Conservation (phyloP, 2,888 invertebrate species). For the Melanophora roralis region DNA sequence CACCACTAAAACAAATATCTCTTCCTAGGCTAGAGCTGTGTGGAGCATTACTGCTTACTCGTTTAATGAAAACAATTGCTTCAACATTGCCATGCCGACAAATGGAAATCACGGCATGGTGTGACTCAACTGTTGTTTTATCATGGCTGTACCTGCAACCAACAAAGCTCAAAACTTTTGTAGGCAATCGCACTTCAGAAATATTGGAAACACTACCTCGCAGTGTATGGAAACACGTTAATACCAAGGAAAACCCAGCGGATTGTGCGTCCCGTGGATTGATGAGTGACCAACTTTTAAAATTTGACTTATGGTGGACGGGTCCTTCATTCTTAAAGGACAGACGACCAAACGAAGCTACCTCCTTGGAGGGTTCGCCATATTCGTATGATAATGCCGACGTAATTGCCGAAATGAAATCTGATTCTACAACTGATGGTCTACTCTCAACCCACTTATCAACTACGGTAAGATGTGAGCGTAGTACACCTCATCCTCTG, state of each 20-base stretch:
- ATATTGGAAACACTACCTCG: constrained; percentile 9
- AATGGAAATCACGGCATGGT: constrained; percentile 17
- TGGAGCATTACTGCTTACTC: background rate
- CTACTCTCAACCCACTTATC: too few relatives aligned
- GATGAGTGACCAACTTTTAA: background rate
- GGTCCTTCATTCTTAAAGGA: background rate
- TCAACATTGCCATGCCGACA: background rate
- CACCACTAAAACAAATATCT: constrained; percentile 6
- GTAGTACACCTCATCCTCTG: background rate
- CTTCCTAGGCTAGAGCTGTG: background rate
- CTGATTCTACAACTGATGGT: background rate
- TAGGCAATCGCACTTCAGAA: constrained; percentile 21
- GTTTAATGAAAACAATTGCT: constrained; percentile 1
- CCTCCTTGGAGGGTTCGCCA: background rate
- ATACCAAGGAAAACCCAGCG: background rate
- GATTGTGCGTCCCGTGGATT: constrained; percentile 37
- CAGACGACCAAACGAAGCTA: background rate
- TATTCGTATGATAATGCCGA: background rate
- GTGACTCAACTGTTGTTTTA: constrained; percentile 26
- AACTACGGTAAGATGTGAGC: too few relatives aligned
- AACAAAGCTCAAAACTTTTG: constrained; percentile 25
- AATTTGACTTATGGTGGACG: constrained; percentile 18
- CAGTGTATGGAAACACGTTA: background rate
- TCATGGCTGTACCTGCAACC: constrained; percentile 24
- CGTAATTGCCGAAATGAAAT: background rate